Base-by-base conservation (phyloP, 1,140 invertebrate species). In the Magallana ariakensis region DNA sequence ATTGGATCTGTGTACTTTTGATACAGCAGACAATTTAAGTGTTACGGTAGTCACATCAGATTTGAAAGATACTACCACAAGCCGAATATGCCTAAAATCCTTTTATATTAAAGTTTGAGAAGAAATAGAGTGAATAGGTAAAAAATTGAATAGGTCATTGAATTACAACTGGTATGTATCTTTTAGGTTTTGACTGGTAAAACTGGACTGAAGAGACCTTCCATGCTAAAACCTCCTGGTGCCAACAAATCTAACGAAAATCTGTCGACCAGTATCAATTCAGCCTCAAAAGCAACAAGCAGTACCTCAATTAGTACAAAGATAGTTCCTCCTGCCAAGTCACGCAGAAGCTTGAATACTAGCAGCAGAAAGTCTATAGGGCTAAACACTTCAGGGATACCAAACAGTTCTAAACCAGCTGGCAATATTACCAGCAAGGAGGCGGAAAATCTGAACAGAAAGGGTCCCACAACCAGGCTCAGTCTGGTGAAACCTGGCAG, bases 401-500 rank as follows among this genome's bases (percentile, higher is more conserved):
- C 57, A 62, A 81, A n/a, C 60, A 87, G 19, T 22, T 62, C 5
- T 22, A 70, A 16, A 55, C 16, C 62, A 9, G n/a, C 84, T 11
- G 33, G 58, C 1, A 80, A 80, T 57, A 55, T 55, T 57, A 33
- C n/a, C 56, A 80, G 16, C 8, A 87, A 82, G 33, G 80, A 84
- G 53, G 26, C 57, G 26, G 66, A 75, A 22, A 83, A 22, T 33
- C 80, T 70, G 4, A 55, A 82, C 6, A 62, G 84, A 19, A 89
- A 87, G 55, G 84, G 88, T 11, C 88, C 88, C 11, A 16, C 84
- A 9, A 87, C 87, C 33, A 90, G 88, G 81, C 85, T 80, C 33
- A 83, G 84, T 16, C 82, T 90, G n/a, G 58, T 90, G 83, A 86
- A 90, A 53, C 90, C 90, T 0, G 83, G 90, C 19, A 82, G 88